A percentile compares a stretch with the other conserved stretches of the same genome.
Evolutionary conservation across 2,113 vertebrate species (phyloP).

Genomic region (Pipra filicauda): DNA sequence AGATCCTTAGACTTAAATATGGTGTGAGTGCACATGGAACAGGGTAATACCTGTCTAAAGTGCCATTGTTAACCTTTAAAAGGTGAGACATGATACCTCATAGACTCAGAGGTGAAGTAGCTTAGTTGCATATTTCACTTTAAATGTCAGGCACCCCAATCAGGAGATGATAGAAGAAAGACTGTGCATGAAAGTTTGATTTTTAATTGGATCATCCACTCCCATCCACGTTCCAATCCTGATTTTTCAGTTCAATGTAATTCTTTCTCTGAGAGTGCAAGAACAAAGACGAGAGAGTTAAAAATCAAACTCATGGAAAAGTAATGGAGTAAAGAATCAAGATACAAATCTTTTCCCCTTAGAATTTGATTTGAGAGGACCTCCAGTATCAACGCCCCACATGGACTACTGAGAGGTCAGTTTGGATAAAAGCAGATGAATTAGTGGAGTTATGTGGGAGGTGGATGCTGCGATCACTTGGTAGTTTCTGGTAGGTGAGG

Average conservation of each 20-base stretch:
- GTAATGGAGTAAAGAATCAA: not conserved
- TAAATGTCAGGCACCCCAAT: not conserved
- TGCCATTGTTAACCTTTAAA: not conserved
- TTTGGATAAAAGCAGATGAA: not conserved
- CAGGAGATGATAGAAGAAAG: not conserved
- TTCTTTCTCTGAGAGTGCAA: not conserved
- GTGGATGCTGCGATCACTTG: not conserved
- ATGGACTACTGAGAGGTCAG: not conserved
- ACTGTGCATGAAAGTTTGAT: not conserved
- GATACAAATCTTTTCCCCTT: not conserved
- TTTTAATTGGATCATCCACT: not conserved
- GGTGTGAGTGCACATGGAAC: not conserved
- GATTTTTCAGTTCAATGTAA: not conserved
- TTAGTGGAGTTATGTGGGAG: not conserved
- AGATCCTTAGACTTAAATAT: not conserved
- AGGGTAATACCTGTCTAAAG: not conserved
- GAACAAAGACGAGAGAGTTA: not conserved
- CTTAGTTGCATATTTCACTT: not conserved
- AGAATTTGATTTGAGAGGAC: not conserved
- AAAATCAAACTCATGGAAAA: not conserved
- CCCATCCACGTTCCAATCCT: not conserved
- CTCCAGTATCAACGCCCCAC: not conserved
- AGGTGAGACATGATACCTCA: not conserved
- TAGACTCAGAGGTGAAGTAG: not conserved
- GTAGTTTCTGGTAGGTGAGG: not conserved